Base-by-base conservation (phyloP, 2,113 vertebrate species). In the Hoplias malabaricus region DNA sequence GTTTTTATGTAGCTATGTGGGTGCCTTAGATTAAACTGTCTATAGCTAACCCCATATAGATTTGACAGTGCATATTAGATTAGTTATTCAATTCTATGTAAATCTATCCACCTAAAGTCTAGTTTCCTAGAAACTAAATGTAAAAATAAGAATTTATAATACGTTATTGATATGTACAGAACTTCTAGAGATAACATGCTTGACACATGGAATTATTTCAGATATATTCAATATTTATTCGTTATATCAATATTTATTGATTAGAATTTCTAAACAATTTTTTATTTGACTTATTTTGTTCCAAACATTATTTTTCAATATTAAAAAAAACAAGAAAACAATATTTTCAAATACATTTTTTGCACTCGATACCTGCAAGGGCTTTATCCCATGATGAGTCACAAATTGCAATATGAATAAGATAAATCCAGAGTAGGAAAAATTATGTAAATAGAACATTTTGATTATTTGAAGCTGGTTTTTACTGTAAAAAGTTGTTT, bases 401-500 rank as follows among this genome's bases (percentile, higher is more conserved):
- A 53, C 19, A 16, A 53, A 36, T 65, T n/a, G 13, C 31, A 65
- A 69, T 7, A 48, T 69, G 25, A 48, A 16, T 14, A 31, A 14
- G 3, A n/a, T n/a, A n/a, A n/a, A n/a, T n/a, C n/a, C n/a, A n/a
- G n/a, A n/a, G n/a, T n/a, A n/a, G 27, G 11, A 19, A 11, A 36
- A 8, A 16, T 2, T 10, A 3, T 74, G 72, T 74, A 74, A 63
- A 74, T 74, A 74, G 5, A 8, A 50, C 5, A 13, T 61, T 4
- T 27, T 25, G 42, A 34, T 19, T 36, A n/a, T 50, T 14, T 63
- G 11, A 62, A 63, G n/a, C 19, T 62, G 38, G 42, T 19, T 69
- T 61, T 50, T 50, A 74, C 61, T 74, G 59, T 74, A 74, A 73
- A 42, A 73, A 61, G 10, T 21, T 27, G 14, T 14, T 33, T 7